Conservation (phyloP, 2,888 invertebrate genomes). For the Caenorhabditis japonica region DNA sequence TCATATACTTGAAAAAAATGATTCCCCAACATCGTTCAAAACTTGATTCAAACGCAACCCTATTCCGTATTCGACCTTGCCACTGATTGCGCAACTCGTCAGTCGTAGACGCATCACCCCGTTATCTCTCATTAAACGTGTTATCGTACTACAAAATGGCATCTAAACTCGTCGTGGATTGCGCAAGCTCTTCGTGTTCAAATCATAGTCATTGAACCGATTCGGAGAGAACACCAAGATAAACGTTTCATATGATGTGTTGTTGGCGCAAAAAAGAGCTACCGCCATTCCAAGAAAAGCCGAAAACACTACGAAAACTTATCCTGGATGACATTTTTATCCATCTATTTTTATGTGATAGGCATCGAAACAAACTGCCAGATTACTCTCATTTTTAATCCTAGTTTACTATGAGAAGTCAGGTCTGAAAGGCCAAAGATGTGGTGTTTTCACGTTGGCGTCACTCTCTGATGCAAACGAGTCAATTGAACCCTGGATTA, state of each 20-base stretch:
- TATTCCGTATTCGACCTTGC: constrained; percentile 13
- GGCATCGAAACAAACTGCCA: constrained; percentile 4
- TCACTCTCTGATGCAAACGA: constrained; percentile 22
- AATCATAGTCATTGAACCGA: too few relatives aligned
- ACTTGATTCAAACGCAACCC: background rate
- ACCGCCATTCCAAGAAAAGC: background rate
- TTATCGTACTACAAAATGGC: constrained; percentile 24
- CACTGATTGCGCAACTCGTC: constrained; percentile 21
- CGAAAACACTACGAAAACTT: background rate
- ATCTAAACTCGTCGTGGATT: constrained; percentile 33
- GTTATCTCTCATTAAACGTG: constrained; percentile 22
- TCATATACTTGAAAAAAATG: too few relatives aligned
- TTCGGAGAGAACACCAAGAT: background rate
- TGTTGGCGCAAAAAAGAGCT: background rate
- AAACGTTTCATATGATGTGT: background rate
- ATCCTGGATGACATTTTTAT: too few relatives aligned
- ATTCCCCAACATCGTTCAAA: too few relatives aligned
- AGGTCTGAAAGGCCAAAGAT: background rate
- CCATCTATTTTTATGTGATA: background rate
- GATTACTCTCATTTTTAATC: background rate
- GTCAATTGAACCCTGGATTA: constrained; percentile 22
- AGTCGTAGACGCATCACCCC: constrained; percentile 23
- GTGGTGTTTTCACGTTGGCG: constrained; percentile 1
- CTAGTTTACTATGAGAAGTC: background rate
- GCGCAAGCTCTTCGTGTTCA: constrained; percentile 19